Evolutionary conservation across 2,797 vertebrate genomes (phyloP).

Genomic region (Parauchenoglanis punctatus): DNA sequence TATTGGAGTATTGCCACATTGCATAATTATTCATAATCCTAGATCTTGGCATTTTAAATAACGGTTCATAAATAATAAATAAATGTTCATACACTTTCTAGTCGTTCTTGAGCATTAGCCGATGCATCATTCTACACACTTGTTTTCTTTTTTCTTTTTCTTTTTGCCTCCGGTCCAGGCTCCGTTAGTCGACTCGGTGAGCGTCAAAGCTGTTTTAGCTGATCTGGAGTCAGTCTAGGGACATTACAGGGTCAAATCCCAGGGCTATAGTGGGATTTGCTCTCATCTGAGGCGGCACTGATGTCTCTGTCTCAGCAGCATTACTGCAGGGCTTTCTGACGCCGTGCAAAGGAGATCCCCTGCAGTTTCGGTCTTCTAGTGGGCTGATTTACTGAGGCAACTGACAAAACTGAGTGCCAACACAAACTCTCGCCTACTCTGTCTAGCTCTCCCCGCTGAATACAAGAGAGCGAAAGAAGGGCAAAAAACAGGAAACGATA

Average conservation of each 20-base stretch:
- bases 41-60: background rate
- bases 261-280: constrained; percentile 30
- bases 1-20: background rate
- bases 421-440: background rate
- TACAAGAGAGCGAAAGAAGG: background rate
- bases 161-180: background rate
- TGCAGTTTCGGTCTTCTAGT: constrained; percentile 16
- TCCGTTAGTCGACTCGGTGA: background rate
- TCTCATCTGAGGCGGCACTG: constrained; percentile 34
- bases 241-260: constrained; percentile 25
- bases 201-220: background rate
- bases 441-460: background rate
- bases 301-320: constrained; percentile 20
- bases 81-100: background rate
- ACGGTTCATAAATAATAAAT: too few relatives aligned
- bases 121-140: background rate
- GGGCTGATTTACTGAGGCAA: constrained; percentile 29
- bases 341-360: constrained; percentile 18
- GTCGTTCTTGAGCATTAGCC: background rate
- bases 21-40: background rate
- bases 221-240: constrained; percentile 17
- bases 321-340: constrained; percentile 32
- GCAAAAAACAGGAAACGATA: background rate
- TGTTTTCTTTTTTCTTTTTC: background rate
- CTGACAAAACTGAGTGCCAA: constrained; percentile 1